Evolutionary conservation across 2,888 invertebrate species (phyloP), one percentile per base, ranked within the genome.

Genomic region (Cynaeus angustus): DNA sequence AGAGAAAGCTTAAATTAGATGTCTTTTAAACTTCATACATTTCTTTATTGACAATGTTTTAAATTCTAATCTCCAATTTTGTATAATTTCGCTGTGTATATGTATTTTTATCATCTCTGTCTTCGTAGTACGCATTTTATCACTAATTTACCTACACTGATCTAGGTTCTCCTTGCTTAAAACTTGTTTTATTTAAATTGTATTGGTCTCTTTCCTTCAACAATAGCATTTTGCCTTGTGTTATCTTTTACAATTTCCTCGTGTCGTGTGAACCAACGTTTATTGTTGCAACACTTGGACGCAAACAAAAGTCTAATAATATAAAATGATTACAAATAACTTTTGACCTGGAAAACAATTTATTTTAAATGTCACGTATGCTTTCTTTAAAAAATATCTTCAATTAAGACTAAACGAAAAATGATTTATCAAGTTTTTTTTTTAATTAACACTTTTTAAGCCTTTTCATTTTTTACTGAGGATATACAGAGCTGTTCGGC

Each of bases 221-320:
- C 55, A 55, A 38, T 45, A 28, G 12, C 45, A 21, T 45, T 58
- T 58, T 58, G 41, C 21, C 55, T 8, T 21, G 21, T 33, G 45
- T 59, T 59, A 59, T 59, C 59, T 59, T 38, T 26, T 28, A 59
- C 30, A 59, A 46, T 59, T 59, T 59, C 46, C 59, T 46, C 46
- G 46, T 16, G 46, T 46, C 45, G 59, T 59, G 59, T 59, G 59
- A 59, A 59, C 59, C 46, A 46, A 46, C 59, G 59, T 8, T 58
- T 28, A 58, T 58, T 58, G 43, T 46, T 33, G 46, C 16, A 28
- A 13, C 9, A 4, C 13, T 52, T 28, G 52, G 9, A 21, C 56
- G 14, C 43, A 41, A 56, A 56, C 59, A 59, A 46, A 30, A 30
- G 59, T 33, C 45, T 59, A 46, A 59, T 59, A 59, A 59, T 46